These are phyloP conservation scores for Palaemon carinicauda DNA, from an alignment of 1,140 invertebrate species.

Conservation along the genomic window DNA sequence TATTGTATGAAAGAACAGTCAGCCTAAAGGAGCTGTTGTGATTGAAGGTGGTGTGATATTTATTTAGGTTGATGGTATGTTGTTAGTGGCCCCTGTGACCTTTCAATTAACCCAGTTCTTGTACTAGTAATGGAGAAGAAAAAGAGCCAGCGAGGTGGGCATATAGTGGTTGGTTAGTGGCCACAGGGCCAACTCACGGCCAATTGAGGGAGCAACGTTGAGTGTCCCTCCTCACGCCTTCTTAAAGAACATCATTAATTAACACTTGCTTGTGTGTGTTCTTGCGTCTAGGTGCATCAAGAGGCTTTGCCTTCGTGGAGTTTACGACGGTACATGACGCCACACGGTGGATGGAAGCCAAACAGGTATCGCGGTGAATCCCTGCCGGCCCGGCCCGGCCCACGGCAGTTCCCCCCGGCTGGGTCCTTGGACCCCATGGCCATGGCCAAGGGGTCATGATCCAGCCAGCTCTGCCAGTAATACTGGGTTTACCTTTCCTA, in stretches of 20 bases:
- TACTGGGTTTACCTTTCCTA: constrained; percentile 55
- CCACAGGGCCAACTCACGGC: constrained; percentile 55
- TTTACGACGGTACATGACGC: constrained; percentile 90
- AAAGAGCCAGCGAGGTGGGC: constrained; percentile 38
- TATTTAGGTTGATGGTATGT: constrained; percentile 27
- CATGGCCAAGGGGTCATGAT: constrained; percentile 41
- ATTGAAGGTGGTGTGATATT: constrained; percentile 13
- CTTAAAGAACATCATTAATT: constrained; percentile 58
- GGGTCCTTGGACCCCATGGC: constrained; percentile 43
- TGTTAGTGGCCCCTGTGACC: constrained; percentile 46
- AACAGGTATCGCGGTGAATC: constrained; percentile 77
- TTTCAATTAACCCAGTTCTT: background rate
- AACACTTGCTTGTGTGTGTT: constrained; percentile 63
- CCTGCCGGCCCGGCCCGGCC: constrained; percentile 53
- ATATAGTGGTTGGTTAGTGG: constrained; percentile 50
- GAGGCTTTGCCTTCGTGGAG: constrained; percentile 95
- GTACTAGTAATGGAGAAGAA: too few species aligned
- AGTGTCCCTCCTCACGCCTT: constrained; percentile 53
- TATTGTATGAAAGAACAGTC: constrained; percentile 18
- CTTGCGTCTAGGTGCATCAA: constrained; percentile 79
- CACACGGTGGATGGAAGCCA: constrained; percentile 90
- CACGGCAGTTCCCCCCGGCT: constrained; percentile 48
- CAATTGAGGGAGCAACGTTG: constrained; percentile 53
- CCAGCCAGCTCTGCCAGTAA: constrained; percentile 55
- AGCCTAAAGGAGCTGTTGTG: constrained; percentile 10